These are phyloP conservation scores for Neostethus bicornis DNA, from an alignment of 2,797 vertebrate species.

Conservation along the genomic window DNA sequence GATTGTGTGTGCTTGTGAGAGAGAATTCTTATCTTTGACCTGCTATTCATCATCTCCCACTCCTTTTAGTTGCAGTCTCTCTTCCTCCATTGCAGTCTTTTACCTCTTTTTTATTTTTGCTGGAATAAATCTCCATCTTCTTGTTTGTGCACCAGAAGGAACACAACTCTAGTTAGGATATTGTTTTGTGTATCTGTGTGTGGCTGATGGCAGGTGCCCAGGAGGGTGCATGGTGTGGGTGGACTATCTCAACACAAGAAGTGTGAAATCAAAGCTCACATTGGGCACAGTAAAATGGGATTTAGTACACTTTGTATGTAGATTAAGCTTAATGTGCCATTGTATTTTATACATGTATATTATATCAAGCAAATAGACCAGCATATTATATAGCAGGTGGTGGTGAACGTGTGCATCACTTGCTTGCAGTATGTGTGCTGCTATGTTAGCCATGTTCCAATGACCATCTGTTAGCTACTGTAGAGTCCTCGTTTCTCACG, in stretches of 20 bases:
- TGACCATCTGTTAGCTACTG: conserved; percentile 74
- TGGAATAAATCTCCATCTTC: conserved; percentile 18
- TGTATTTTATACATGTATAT: conserved; percentile 11
- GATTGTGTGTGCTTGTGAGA: conserved; percentile 12
- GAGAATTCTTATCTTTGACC: conserved; percentile 33
- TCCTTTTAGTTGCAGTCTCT: conserved; percentile 70
- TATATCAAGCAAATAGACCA: conserved; percentile 28
- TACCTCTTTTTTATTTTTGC: conserved; percentile 52
- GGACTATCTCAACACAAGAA: conserved; percentile 28
- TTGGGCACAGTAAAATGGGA: conserved; percentile 44
- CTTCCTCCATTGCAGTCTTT: conserved; percentile 54
- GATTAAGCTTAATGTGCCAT: conserved; percentile 30
- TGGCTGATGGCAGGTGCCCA: conserved; percentile 36
- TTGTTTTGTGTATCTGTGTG: conserved; percentile 26
- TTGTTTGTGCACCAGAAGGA: conserved; percentile 31
- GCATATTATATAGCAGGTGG: conserved; percentile 64
- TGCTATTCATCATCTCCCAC: conserved; percentile 52
- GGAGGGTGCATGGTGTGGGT: conserved; percentile 47
- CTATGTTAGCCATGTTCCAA: conserved; percentile 64
- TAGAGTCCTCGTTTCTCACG: conserved; percentile 26
- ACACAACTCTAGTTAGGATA: conserved; percentile 20
- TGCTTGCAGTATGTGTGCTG: conserved; percentile 31
- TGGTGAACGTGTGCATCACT: conserved; percentile 28
- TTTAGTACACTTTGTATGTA: conserved; percentile 24
- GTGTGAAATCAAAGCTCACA: conserved; percentile 48